These are phyloP conservation scores for Carpatolechia fugitivella DNA, from an alignment of 2,888 invertebrate species.

Conservation along the genomic window DNA sequence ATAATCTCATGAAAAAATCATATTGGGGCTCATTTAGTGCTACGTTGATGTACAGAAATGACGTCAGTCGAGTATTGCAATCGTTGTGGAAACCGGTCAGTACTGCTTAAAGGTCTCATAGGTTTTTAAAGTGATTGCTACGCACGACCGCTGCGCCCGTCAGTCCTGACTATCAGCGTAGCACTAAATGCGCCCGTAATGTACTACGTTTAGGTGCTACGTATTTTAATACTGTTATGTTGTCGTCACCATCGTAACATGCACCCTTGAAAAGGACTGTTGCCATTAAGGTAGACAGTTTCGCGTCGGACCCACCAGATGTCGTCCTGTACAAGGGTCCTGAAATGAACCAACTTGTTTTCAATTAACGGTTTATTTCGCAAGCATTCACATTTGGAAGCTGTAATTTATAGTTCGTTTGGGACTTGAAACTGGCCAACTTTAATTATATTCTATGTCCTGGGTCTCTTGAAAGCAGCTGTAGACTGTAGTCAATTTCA, in stretches of 20 bases:
- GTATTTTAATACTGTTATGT: neutral
- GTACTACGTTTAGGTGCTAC: neutral
- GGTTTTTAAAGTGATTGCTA: no score
- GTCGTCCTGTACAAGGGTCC: slow-evolving; percentile 39
- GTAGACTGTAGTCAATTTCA: neutral
- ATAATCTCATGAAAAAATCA: no score
- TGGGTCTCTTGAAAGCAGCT: neutral
- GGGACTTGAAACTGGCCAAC: slow-evolving; percentile 7
- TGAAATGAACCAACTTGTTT: slow-evolving; percentile 37
- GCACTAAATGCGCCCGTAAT: no score
- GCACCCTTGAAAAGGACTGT: neutral
- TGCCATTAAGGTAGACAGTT: slow-evolving; percentile 32
- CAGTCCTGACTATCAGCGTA: no score
- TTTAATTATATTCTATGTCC: slow-evolving; percentile 5
- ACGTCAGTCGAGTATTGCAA: no score
- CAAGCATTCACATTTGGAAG: slow-evolving; percentile 15
- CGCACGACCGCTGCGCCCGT: no score
- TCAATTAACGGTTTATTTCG: slow-evolving; percentile 33
- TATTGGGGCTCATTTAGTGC: no score
- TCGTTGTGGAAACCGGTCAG: no score
- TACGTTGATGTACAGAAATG: no score
- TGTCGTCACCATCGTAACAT: neutral
- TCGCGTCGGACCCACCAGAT: slow-evolving; percentile 40
- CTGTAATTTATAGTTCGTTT: slow-evolving; percentile 13
- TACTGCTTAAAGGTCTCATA: no score